Conservation (phyloP, 2,113 vertebrate species). For the Microcebus jonahi region DNA sequence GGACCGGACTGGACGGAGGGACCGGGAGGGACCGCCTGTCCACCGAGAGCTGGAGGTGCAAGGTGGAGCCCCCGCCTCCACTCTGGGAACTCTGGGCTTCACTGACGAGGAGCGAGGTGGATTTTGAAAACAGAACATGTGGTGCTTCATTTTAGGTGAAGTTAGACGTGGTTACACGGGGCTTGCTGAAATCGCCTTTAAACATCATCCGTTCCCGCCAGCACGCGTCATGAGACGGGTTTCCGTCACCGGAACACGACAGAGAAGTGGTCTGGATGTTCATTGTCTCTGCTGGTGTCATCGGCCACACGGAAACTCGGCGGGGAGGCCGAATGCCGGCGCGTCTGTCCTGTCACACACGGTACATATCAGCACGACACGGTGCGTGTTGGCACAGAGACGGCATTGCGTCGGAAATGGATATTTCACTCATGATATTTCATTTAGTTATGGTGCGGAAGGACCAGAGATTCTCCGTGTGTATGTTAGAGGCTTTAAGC, state of each 20-base stretch:
- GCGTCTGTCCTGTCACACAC: no score
- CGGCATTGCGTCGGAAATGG: no score
- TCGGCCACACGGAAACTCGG: neutral
- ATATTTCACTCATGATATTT: neutral
- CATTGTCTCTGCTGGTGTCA: fast-evolving
- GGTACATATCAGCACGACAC: neutral
- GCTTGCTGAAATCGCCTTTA: no score
- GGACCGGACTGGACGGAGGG: neutral
- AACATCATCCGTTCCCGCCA: neutral
- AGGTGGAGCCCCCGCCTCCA: no score
- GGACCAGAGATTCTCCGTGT: neutral
- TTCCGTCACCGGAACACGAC: fast-evolving
- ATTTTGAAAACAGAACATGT: neutral
- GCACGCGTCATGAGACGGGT: fast-evolving
- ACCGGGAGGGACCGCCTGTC: neutral
- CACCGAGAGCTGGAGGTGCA: fast-evolving
- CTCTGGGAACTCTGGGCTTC: neutral
- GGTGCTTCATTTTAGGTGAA: neutral
- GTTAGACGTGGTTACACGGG: neutral
- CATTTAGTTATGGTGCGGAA: neutral
- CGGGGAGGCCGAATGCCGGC: neutral
- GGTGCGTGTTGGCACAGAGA: neutral
- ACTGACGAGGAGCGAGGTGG: neutral
- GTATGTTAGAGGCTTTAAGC: neutral
- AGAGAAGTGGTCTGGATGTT: fast-evolving